These are phyloP conservation scores for Campopleginae sp. DNA, from an alignment of 2,888 invertebrate genomes.

Conservation along the genomic window DNA sequence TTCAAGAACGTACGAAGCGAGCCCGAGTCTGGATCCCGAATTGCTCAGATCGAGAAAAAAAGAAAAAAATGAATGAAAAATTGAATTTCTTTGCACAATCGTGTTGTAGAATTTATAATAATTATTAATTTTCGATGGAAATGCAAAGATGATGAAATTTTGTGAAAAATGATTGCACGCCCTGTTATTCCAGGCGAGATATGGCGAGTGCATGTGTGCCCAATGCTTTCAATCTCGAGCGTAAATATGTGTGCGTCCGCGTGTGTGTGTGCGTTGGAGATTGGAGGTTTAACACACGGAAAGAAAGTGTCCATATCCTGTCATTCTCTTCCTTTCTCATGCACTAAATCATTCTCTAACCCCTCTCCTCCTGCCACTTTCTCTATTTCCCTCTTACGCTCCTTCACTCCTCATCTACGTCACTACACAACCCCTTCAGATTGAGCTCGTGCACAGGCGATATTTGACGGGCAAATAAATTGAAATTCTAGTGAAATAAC, in stretches of 20 bases:
- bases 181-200: neutral
- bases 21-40: too few relatives aligned
- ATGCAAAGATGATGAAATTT: neutral
- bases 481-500: constrained; percentile 61
- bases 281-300: constrained; percentile 34
- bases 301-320: constrained; percentile 70
- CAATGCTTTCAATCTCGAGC: constrained; percentile 37
- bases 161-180: neutral
- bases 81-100: too few relatives aligned
- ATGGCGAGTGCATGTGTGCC: neutral
- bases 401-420: constrained; percentile 55
- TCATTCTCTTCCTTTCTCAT: constrained; percentile 47
- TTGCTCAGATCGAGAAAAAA: too few relatives aligned
- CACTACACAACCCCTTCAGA: constrained; percentile 39
- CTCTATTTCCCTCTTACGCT: constrained; percentile 26
- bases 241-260: neutral
- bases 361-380: neutral
- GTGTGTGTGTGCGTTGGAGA: constrained; percentile 35
- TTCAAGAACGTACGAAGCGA: too few relatives aligned
- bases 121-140: too few relatives aligned
- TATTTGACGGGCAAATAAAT: constrained; percentile 68
- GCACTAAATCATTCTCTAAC: neutral
- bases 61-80: too few relatives aligned
- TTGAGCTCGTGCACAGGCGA: constrained; percentile 55
- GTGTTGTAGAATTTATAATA: too few relatives aligned